Percentiles rank a stretch among this genome's conserved stretches.
These are phyloP conservation scores for human DNA, from an alignment of 2,113 vertebrate genomes.

Conservation along the genomic window DNA sequence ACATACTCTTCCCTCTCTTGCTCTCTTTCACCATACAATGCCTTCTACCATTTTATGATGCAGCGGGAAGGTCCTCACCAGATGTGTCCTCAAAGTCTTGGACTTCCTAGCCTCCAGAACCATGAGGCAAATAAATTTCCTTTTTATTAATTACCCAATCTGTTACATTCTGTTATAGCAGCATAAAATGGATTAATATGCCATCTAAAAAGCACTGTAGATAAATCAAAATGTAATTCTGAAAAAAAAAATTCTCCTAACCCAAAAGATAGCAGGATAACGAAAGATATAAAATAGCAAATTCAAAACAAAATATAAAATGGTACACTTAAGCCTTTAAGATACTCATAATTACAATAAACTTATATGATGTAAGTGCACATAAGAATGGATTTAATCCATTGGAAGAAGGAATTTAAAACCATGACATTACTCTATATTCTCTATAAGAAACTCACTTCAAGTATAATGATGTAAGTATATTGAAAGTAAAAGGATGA, in stretches of 20 bases:
- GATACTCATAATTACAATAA: background rate
- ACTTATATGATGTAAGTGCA: background rate
- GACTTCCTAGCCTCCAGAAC: background rate
- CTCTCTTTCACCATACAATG: background rate
- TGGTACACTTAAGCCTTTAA: background rate
- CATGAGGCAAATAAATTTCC: background rate
- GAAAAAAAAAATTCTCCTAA: background rate
- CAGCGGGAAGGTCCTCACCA: background rate
- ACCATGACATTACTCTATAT: background rate
- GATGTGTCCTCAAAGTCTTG: background rate
- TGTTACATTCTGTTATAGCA: background rate
- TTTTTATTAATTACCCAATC: background rate
- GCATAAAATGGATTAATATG: background rate
- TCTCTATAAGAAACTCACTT: background rate
- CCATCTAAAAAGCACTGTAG: background rate
- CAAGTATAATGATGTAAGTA: background rate
- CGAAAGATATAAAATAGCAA: background rate
- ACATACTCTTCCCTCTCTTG: background rate
- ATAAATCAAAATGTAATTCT: background rate
- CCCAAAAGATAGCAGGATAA: background rate
- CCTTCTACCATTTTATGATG: background rate
- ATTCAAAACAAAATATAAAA: background rate
- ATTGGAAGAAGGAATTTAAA: background rate
- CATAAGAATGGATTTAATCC: background rate
- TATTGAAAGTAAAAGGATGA: background rate